Evolutionary conservation across 2,113 vertebrate species (phyloP), one percentile per base, ranked within the genome.

Genomic region (Corydoras maculifer): DNA sequence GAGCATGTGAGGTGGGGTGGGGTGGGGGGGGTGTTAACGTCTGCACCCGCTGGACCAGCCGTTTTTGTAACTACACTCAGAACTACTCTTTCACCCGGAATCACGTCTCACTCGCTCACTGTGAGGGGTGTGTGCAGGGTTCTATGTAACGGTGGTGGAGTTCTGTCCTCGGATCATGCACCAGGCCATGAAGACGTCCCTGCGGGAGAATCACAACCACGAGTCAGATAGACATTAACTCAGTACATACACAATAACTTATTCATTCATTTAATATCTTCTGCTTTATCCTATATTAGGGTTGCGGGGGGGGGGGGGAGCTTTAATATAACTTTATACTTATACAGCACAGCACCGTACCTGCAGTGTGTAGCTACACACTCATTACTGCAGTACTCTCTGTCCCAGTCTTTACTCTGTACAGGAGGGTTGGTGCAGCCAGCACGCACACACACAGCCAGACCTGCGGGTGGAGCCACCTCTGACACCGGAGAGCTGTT

Each of bases 361-460:
- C 92, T 58, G 92, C 94, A 94, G 78, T 97, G 94, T 7, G 91
- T 94, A 58, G 93, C 94, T 30, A 95, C 93, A 77, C 54, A 57
- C 54, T 57, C 54, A n/a, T 57, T 53, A n/a, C 54, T 57, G 79
- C 94, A 96, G 80, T 94, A 95, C 50, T 96, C 94, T 49, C 88
- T 88, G 86, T 96, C 93, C 94, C 94, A 97, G 88, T 96, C 94
- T 65, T 90, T 90, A 84, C 90, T 93, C 77, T 90, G 87, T 69
- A 96, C 86, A 0, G 94, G 91, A 0, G 88, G 85, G 77, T 95
- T 97, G 65, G 84, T 92, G 79, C 94, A 96, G 71, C 94, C 94
- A 1, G 88, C 91, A 0, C 94, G 90, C 25, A 93, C 82, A 8
- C 94, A 97, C n/a, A 92, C 85, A 64, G 82, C 89, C 0, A 84